phyloP scores from a whole-genome alignment of 2,113 vertebrate genomes.

The Eurystomus gularis region DNA sequence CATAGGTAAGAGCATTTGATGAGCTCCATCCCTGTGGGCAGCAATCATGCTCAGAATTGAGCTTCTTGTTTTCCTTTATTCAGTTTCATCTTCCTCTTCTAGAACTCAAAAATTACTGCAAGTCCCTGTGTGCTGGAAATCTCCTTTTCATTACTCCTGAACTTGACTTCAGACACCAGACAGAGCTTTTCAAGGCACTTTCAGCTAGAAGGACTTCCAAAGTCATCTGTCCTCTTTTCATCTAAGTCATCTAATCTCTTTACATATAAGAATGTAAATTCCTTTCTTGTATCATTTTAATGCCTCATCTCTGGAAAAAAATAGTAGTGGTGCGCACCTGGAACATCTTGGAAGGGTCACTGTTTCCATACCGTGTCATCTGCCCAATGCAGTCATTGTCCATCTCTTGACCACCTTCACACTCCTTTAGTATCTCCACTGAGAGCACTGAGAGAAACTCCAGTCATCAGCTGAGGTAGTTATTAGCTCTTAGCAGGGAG shows the following conservation, averaged over 20 bases:
- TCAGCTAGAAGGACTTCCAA: background rate
- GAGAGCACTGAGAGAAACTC: background rate
- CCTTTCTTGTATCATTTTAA: background rate
- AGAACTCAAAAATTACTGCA: background rate
- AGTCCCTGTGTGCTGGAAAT: background rate
- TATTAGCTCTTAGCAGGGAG: background rate
- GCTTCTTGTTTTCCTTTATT: background rate
- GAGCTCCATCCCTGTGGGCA: background rate
- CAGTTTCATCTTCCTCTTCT: background rate
- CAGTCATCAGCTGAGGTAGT: background rate
- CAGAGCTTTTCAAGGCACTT: background rate
- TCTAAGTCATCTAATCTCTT: too few relatives aligned
- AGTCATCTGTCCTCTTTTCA: background rate
- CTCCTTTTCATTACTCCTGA: background rate
- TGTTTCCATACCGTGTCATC: background rate
- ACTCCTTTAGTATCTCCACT: background rate
- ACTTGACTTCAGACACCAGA: background rate
- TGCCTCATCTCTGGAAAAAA: background rate
- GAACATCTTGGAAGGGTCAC: background rate
- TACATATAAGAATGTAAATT: too few relatives aligned
- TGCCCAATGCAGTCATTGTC: background rate
- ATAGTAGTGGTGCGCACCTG: background rate
- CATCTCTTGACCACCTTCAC: background rate
- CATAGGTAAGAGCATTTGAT: constrained; percentile 1
- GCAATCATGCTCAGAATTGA: background rate